Evolutionary conservation across 2,113 vertebrate genomes (phyloP), one percentile per base, ranked within the genome.

Genomic region (Anoplopoma fimbria): DNA sequence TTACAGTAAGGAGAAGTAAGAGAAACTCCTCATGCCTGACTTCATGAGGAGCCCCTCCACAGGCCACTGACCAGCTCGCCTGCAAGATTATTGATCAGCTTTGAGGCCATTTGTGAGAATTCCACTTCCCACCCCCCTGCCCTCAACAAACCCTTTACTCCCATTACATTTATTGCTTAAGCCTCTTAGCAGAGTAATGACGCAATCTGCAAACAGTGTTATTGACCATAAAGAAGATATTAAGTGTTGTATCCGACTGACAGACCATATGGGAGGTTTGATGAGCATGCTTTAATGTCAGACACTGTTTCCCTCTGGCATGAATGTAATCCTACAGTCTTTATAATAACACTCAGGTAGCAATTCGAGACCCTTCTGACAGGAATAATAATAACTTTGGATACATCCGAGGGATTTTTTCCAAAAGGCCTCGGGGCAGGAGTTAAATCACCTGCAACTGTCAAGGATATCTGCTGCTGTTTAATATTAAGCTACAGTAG

Each of bases 11-110:
- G 68, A 75, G 29, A 40, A 10, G 17, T 23, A 9, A 25, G n/a
- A n/a, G n/a, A 0, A 19, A 36, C 47, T 47, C 27, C 47, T 29
- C 13, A 29, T 12, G 45, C 27, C 63, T 69, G 29, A 73, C 77
- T 70, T 77, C 55, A 83, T 71, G 67, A 75, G 17, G 9, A 69
- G 62, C 34, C n/a, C 42, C 55, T 49, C 40, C 29, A 42, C 40
- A 25, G 55, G 49, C 27, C 42, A 73, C 19, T 74, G 69, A 79
- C 23, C 55, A 47, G 17, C 67, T 73, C 0, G 2, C 57, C 70
- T 31, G 36, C 25, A 78, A 72, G 31, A 83, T 38, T 84, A 88
- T 89, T 73, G 81, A 87, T 79, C 58, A 40, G 33, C 71, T 62
- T 15, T 75, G 60, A 14, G 23, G 6, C 34, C 49, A 67, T 34